Percentiles rank a stretch among this genome's conserved stretches.
Conservation (phyloP, 2,888 invertebrate genomes). For the Ditula angustiorana region DNA sequence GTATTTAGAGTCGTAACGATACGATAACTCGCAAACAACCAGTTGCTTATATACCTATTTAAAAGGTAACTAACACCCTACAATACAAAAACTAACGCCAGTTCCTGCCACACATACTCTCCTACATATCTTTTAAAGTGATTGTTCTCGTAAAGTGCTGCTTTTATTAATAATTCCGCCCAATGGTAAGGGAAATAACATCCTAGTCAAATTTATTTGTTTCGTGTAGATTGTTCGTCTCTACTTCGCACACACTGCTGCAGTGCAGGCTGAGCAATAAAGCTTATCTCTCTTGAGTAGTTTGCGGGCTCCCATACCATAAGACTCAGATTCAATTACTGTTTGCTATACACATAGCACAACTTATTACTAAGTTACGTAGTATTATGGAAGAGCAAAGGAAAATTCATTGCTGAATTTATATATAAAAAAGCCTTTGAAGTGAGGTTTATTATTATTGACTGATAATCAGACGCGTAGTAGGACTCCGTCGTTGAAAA, state of each 20-base stretch:
- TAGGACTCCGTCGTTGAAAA: not conserved
- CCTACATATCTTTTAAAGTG: no score
- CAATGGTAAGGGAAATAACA: no score
- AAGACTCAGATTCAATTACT: constrained; percentile 33
- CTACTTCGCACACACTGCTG: constrained; percentile 1
- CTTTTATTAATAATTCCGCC: no score
- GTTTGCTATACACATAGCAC: constrained; percentile 7
- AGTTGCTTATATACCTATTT: no score
- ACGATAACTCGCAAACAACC: no score
- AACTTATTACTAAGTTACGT: not conserved
- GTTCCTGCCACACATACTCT: no score
- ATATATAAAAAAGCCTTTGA: not conserved
- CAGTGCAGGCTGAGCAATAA: constrained; percentile 23
- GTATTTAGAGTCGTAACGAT: no score
- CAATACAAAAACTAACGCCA: no score
- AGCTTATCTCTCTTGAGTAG: constrained; percentile 34
- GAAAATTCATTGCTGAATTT: not conserved
- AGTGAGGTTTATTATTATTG: not conserved
- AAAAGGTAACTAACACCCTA: no score
- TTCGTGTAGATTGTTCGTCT: not conserved
- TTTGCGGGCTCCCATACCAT: constrained; percentile 12
- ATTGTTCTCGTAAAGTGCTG: no score
- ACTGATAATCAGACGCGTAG: not conserved
- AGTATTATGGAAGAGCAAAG: not conserved
- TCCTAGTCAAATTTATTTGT: no score